phyloP scores from a whole-genome alignment of 2,888 invertebrate genomes.

The Actias luna region DNA sequence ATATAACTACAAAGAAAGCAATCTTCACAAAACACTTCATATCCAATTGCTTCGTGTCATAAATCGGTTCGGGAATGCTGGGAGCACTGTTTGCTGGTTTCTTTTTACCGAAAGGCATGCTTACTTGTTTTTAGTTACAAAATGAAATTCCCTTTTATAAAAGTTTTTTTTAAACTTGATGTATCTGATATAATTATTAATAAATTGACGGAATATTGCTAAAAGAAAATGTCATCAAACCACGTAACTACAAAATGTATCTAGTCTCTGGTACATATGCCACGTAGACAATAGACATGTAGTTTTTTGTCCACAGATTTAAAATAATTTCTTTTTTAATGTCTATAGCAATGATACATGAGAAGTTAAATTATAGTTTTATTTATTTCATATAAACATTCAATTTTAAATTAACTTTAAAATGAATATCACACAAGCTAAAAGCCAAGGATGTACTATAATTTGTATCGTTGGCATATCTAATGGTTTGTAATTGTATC shows the following conservation, averaged over 20 bases:
- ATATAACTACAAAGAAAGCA: conserved; percentile 34
- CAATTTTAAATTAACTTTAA: no score
- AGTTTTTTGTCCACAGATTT: not conserved
- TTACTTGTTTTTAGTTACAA: conserved; percentile 2
- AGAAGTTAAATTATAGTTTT: no score
- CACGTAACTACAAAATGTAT: not conserved
- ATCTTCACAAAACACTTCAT: conserved; percentile 47
- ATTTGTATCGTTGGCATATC: no score
- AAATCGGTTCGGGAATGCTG: conserved; percentile 20
- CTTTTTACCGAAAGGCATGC: conserved; percentile 36
- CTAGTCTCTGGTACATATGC: no score
- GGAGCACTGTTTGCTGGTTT: conserved; percentile 29
- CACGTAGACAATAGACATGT: no score
- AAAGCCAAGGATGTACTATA: no score
- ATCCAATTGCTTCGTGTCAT: conserved; percentile 31
- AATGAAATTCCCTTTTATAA: not conserved
- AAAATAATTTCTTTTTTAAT: not conserved
- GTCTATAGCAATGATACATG: no score
- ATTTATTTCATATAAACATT: no score
- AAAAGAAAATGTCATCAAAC: not conserved
- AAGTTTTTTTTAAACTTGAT: not conserved
- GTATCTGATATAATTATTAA: no score
- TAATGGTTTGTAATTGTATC: no score
- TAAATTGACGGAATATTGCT: not conserved
- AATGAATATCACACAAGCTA: no score